Evolutionary conservation across 1,140 invertebrate genomes (phyloP), one percentile per base, ranked within the genome.

Genomic region (Philaenus spumarius): DNA sequence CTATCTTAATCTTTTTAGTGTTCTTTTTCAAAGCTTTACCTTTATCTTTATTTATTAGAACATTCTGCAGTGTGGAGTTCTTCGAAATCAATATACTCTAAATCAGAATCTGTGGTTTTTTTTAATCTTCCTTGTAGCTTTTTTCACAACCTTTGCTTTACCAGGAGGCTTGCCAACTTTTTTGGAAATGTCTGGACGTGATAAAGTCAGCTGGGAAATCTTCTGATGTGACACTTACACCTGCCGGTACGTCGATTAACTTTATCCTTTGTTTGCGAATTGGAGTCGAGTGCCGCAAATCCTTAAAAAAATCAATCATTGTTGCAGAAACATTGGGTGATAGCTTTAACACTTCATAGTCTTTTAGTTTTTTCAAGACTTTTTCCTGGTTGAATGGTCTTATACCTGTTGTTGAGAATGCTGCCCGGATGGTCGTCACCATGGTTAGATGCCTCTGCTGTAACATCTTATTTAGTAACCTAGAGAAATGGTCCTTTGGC

Each of bases 401-500:
- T 20, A 55, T 39, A 4, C 19, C 34, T 35, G 37, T 35, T 40
- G 2, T 42, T 42, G 24, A 20, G 20, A 55, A 55, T 34, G n/a
- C 52, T 15, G 2, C 15, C 34, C 19, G 14, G 12, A 40, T 39
- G 24, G 15, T 42, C n/a, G 20, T 55, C 37, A n/a, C 37, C 19
- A 11, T 39, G 39, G 5, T 43, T 15, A 19, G 40, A 15, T 43
- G n/a, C n/a, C n/a, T 14, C n/a, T 14, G n/a, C 6, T 15, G n/a
- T 19, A 43, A 15, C 20, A 43, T 14, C 20, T 43, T 43, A 6
- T 43, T 43, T 43, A 43, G 20, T 15, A 43, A n/a, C 40, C 20
- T 43, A 48, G 23, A 17, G 15, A 51, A 59, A 23, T 12, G n/a
- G 19, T 59, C 37, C 39, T 59, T 51, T 26, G 48, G 46, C 11